Evolutionary conservation across 2,113 vertebrate species (phyloP), one percentile per base, ranked within the genome.

Genomic region (Uropsilus gracilis): DNA sequence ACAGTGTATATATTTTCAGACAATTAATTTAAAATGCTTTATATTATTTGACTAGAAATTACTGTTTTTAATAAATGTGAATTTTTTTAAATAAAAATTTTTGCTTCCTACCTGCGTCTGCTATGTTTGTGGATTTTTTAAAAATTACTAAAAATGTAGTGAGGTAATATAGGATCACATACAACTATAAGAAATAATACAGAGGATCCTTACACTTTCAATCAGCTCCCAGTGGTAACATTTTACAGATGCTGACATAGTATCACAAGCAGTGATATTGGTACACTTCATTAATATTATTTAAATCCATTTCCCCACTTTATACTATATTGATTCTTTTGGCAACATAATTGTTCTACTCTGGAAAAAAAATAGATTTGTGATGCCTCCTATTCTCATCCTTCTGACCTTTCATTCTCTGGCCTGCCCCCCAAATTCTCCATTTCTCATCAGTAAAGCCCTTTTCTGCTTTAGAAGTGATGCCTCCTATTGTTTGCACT

Each of bases 11-110:
- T 98, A 98, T 94, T 98, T 98, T 97, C 95, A 97, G 80, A 97
- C 97, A 97, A 98, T 98, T 98, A 98, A 98, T 98, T 98, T 98
- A 98, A 99, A 97, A 97, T 98, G 97, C 98, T 98, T 98, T 98
- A 97, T 98, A 98, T 98, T 98, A 98, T 98, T 98, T 98, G 96
- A 97, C 95, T 98, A 98, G 98, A 98, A 98, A 98, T 97, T 97
- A 96, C 97, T 96, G 97, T 92, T 98, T 98, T 98, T 98, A 98
- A 98, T 98, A 98, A 97, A 97, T 96, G 90, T 97, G 95, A 97
- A 97, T 98, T 98, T 98, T 97, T 95, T 14, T 32, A 97, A 97
- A 97, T 97, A 97, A 98, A 98, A 96, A 97, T 97, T 88, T 95
- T 98, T 98, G 96, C 98, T 98, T 98, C 96, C 94, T 98, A 98